Base-by-base conservation (phyloP, 2,113 vertebrate genomes). In the Agapornis roseicollis region DNA sequence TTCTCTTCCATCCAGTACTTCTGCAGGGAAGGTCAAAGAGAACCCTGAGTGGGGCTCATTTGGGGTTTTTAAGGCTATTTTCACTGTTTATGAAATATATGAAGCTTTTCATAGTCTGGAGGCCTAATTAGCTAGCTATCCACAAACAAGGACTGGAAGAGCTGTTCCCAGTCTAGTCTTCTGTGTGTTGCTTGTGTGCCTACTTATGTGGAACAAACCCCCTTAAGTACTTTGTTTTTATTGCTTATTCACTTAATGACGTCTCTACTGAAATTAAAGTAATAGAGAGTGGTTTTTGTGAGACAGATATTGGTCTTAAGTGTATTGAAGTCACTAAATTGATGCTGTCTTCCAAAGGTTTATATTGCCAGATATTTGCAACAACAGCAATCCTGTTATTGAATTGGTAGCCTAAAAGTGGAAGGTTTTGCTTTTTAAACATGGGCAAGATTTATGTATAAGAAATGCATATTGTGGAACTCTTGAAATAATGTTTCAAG, bases 191-290 rank as follows among this genome's bases (percentile, higher is more conserved):
- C 33, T 78, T 35, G 4, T 91, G 42, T 58, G 58, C 55, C 52
- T 89, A 25, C 37, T 94, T 88, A n/a, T 0, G 13, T 83, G 65
- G 70, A 96, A 90, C 64, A 85, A 80, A 91, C 66, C 2, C 84
- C 28, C 60, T 63, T 55, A 77, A 88, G 76, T 88, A 71, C 50
- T 93, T 93, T 47, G 25, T 25, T 95, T 85, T 94, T 90, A 85
- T 82, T 78, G 64, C 76, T 90, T 77, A 44, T 80, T 88, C 2
- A 1, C 50, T 90, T 96, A 91, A 88, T 82, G 63, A 28, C 1
- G 4, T 56, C 44, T 76, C 52, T 73, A 19, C 79, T 87, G 73
- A 80, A 94, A 94, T 88, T 72, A 65, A 76, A 81, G 61, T 85
- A 82, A 88, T 77, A 66, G 44, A 44, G 63, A 53, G n/a, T 52